Evolutionary conservation across 2,113 vertebrate genomes (phyloP), one percentile per base, ranked within the genome.

Genomic region (Terrapene triunguis): DNA sequence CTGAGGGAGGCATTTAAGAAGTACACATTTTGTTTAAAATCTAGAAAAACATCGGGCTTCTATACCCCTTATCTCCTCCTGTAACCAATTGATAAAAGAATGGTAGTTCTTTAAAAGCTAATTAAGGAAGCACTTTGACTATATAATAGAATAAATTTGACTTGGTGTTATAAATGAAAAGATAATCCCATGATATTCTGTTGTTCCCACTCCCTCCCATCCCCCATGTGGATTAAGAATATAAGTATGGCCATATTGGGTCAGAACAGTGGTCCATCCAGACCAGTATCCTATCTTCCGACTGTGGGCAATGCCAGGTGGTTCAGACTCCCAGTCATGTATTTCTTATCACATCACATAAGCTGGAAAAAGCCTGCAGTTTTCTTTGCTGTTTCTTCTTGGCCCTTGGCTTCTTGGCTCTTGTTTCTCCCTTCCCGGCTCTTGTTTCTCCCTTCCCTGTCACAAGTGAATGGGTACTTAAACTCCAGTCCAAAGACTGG

Each of bases 121-220:
- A 1, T 94, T 54, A 90, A 95, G 91, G 88, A 47, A 92, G 80
- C 35, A 48, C 47, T 57, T 42, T 51, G 59, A 83, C 50, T 94
- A 50, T 94, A 50, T 85, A 87, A 29, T 55, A 87, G 82, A 95
- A 85, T 96, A 92, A 92, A 82, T 38, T 87, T 93, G 88, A 57
- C 55, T 57, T 27, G 55, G 10, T 27, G 25, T 57, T 57, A 24
- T 57, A 25, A 95, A 87, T 88, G 92, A 90, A 93, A 92, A 93
- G 84, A 94, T 94, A 54, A 89, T 89, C 89, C 55, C 25, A 57
- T 27, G 25, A 11, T 57, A 57, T 24, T 57, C 55, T 57, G 10
- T 25, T 17, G 50, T 51, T 51, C 50, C 48, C 13, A 4, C 12
- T 12, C 12, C 48, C 48, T 50, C 48, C 48, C 5, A 5, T 4